Evolutionary conservation across 2,113 vertebrate genomes (phyloP).

Genomic region (Empidonax traillii): DNA sequence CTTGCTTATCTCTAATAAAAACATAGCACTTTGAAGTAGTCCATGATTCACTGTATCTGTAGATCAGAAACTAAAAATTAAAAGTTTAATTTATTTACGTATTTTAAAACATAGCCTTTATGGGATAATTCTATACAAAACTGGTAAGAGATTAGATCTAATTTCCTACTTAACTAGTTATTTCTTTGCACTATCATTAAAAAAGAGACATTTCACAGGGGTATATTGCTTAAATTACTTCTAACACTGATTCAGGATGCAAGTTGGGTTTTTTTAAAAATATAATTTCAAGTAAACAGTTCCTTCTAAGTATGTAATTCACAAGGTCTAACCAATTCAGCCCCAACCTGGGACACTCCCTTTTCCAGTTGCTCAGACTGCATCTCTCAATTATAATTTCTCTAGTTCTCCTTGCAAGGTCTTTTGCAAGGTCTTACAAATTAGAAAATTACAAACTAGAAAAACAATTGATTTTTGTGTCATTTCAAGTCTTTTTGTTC

Average conservation of each 20-base stretch:
- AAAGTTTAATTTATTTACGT: background rate
- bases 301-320: background rate
- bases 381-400: background rate
- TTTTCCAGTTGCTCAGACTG: background rate
- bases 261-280: background rate
- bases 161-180: background rate
- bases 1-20: background rate
- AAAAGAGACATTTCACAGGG: background rate
- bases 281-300: background rate
- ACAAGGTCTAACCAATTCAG: background rate
- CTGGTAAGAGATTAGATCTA: background rate
- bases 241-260: background rate
- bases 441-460: background rate
- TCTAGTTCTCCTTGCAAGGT: background rate
- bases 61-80: background rate
- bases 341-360: background rate
- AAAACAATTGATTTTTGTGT: background rate
- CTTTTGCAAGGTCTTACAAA: background rate
- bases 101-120: background rate
- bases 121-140: background rate
- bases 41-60: background rate
- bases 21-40: background rate
- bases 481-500: background rate
- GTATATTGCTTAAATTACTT: background rate
- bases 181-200: background rate